A percentile compares a stretch with the other conserved stretches of the same genome.
Conservation (phyloP, 2,888 invertebrate species). For the Megaustenia siamemsis region DNA sequence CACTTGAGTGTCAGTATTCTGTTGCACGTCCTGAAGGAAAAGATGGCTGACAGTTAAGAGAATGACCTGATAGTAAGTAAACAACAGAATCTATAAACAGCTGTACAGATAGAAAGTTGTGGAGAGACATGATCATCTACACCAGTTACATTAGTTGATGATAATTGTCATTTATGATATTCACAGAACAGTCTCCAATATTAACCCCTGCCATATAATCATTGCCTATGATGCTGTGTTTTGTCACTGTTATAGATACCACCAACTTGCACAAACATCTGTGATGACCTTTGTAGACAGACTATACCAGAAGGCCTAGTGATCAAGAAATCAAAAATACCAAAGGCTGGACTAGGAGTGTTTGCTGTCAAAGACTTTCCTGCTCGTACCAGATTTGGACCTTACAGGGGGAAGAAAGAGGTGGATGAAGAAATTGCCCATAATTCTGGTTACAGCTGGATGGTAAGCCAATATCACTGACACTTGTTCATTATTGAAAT, state of each 20-base stretch:
- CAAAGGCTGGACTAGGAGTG: slow-evolving; percentile 76
- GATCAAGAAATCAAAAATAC: slow-evolving; percentile 72
- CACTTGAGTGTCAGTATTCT: too few relatives aligned
- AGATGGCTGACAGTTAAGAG: too few relatives aligned
- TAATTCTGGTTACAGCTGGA: slow-evolving; percentile 78
- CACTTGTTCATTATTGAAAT: too few relatives aligned
- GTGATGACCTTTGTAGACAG: slow-evolving; percentile 40
- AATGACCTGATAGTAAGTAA: too few relatives aligned
- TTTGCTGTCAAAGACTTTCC: slow-evolving; percentile 68
- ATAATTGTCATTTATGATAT: too few relatives aligned
- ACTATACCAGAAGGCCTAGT: slow-evolving; percentile 72
- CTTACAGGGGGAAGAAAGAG: slow-evolving; percentile 74
- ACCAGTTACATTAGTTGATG: too few relatives aligned
- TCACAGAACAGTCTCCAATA: too few relatives aligned
- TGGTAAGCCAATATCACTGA: slow-evolving; percentile 65
- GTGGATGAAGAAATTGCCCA: slow-evolving; percentile 67
- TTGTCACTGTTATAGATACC: slow-evolving; percentile 22
- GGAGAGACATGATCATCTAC: too few relatives aligned
- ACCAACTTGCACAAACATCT: not conserved
- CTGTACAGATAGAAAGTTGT: too few relatives aligned
- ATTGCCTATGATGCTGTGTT: not conserved
- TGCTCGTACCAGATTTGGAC: slow-evolving; percentile 76
- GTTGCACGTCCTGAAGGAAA: too few relatives aligned
- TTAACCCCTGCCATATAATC: too few relatives aligned
- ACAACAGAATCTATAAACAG: too few relatives aligned